Evolutionary conservation across 2,797 vertebrate species (phyloP), one percentile per base, ranked within the genome.

Genomic region (Poliocrania exsul): DNA sequence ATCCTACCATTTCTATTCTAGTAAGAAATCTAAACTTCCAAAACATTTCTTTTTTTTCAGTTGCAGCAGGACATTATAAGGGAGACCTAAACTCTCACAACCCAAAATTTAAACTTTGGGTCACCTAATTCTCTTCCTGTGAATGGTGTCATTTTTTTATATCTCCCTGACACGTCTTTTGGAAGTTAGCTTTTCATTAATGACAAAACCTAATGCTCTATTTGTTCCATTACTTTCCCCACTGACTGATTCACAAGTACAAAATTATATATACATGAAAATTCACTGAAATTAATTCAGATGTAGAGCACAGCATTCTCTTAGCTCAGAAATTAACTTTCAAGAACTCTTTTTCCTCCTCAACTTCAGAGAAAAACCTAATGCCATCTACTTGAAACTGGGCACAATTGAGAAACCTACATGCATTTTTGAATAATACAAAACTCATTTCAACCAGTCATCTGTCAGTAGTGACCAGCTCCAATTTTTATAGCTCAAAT

Each of bases 401-500:
- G 56, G 2, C 1, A 4, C 10, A 85, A 49, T 24, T 53, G 66
- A 78, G 38, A 75, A 78, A 57, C 0, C 1, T 8, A 0, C 5
- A 50, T 5, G 3, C 1, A 6, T 19, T 47, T 82, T 74, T 46
- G 3, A 67, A 0, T 12, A 57, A 46, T 28, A 65, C 2, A 7
- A 51, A 49, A 31, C 33, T 44, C 29, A 40, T 42, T 86, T 81
- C 53, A 57, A 67, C 4, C 24, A 42, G 10, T 64, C 21, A 54
- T 47, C 49, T 51, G 9, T n/a, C n/a, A 62, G 16, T 10, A 87
- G 53, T 11, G 16, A 86, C 31, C 47, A 80, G 77, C 31, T 78
- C 31, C 18, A 31, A 8, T 21, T 88, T 88, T 65, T 61, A 57
- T 7, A 79, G 42, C 11, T 49, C 6, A 44, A 40, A 53, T 13